Conservation (phyloP, 2,113 vertebrate species). For the Gila orcuttii region DNA sequence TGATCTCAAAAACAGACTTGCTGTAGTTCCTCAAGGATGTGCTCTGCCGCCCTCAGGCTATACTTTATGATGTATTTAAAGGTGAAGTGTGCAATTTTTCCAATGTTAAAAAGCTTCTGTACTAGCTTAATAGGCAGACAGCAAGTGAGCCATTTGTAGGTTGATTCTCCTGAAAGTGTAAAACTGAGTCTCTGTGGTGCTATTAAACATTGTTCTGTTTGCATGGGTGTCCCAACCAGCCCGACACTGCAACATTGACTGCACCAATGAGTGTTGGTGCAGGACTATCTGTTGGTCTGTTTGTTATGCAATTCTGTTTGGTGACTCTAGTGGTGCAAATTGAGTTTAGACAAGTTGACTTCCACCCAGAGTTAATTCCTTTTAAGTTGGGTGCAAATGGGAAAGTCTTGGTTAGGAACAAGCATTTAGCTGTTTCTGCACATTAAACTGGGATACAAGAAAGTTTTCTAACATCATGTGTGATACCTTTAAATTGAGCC, state of each 20-base stretch:
- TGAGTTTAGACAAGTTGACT: not conserved
- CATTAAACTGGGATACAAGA: not conserved
- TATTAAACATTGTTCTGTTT: not conserved
- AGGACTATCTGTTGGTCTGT: not conserved
- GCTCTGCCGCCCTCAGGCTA: not conserved
- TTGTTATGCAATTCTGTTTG: not conserved
- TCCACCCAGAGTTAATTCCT: not conserved
- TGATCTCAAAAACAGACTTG: constrained; percentile 3
- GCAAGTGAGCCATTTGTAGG: not conserved
- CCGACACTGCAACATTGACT: not conserved
- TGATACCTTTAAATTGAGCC: not conserved
- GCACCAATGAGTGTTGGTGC: not conserved
- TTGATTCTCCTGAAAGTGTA: not conserved
- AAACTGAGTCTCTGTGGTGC: too few species aligned
- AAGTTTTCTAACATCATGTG: not conserved
- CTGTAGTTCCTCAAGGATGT: not conserved
- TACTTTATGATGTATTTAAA: not conserved
- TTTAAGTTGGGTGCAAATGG: not conserved
- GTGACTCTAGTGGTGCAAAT: not conserved
- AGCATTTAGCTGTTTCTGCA: not conserved
- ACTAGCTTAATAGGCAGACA: not conserved
- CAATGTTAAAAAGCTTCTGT: not conserved
- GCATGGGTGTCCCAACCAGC: not conserved
- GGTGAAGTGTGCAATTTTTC: not conserved
- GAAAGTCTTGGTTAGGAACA: not conserved